phyloP scores from a whole-genome alignment of 1,140 invertebrate genomes.

The Temnothorax curvispinosus region DNA sequence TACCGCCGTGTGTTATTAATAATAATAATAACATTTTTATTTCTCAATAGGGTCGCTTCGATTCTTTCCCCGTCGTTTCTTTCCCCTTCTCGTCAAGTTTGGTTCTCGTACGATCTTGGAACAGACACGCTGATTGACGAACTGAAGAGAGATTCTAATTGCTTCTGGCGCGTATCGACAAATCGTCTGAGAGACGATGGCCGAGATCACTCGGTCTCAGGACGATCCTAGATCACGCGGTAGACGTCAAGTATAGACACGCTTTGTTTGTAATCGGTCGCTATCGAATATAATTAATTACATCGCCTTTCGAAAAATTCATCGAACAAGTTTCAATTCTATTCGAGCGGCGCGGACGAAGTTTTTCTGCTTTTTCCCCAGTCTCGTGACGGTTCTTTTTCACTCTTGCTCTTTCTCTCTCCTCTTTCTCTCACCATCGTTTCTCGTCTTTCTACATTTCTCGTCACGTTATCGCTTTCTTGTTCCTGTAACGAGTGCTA shows the following conservation, averaged over 20 bases:
- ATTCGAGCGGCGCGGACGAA: constrained; percentile 79
- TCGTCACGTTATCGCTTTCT: constrained; percentile 51
- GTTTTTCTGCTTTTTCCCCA: constrained; percentile 69
- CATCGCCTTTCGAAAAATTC: constrained; percentile 66
- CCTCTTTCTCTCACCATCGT: background rate
- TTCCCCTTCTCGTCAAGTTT: background rate
- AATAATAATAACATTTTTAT: background rate
- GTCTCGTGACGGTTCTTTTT: constrained; percentile 51
- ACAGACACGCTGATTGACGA: background rate
- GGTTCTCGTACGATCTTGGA: background rate
- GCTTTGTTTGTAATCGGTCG: constrained; percentile 65
- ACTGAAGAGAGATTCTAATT: background rate
- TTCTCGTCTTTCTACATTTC: constrained; percentile 1
- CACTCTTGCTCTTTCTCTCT: background rate
- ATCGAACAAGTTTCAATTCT: constrained; percentile 86
- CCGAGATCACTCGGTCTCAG: constrained; percentile 58
- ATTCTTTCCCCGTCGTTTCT: background rate
- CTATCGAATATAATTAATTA: constrained; percentile 75
- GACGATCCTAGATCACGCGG: constrained; percentile 61
- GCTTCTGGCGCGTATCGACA: constrained; percentile 54
- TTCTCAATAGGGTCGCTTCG: background rate
- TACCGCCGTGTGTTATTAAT: background rate
- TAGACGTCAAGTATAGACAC: constrained; percentile 78
- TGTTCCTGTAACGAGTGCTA: constrained; percentile 65
- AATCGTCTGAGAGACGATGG: constrained; percentile 59